Evolutionary conservation across 2,888 invertebrate genomes (phyloP).

Genomic region (Parthenolecanium corni): DNA sequence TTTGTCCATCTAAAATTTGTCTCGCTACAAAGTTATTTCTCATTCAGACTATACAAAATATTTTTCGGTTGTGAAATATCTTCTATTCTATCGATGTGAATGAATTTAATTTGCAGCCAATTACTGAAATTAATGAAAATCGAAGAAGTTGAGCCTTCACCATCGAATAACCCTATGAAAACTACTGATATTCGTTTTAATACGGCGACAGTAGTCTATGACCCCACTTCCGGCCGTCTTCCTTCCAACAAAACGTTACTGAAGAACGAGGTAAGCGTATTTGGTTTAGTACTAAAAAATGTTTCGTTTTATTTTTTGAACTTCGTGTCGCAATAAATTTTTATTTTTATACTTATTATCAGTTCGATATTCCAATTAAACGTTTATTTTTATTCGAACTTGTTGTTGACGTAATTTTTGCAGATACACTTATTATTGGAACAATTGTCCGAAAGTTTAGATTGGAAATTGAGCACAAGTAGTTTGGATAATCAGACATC

Average conservation of each 20-base stretch:
- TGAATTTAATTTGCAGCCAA: slow-evolving; percentile 35
- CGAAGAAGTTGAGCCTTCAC: neutral
- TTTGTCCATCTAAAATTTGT: neutral
- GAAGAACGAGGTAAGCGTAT: slow-evolving; percentile 32
- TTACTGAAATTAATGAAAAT: slow-evolving; percentile 36
- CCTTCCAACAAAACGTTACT: slow-evolving; percentile 33
- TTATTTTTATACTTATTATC: neutral
- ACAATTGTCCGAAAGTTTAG: slow-evolving; percentile 34
- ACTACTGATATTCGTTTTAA: slow-evolving; percentile 6
- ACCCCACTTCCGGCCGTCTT: slow-evolving; percentile 33
- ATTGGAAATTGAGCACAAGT: slow-evolving; percentile 35
- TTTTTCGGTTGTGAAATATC: no score
- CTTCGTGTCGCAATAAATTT: neutral
- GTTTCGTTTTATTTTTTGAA: no score
- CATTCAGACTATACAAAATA: no score
- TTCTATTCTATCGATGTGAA: neutral
- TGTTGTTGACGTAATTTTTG: slow-evolving; percentile 1
- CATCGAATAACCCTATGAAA: neutral
- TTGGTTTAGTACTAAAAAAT: neutral
- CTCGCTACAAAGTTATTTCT: no score
- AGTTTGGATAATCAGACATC: slow-evolving; percentile 41
- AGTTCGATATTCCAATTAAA: neutral
- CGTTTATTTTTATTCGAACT: neutral
- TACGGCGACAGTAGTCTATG: slow-evolving; percentile 28
- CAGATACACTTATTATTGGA: slow-evolving; percentile 33